Conservation (phyloP, 2,797 vertebrate species). For the Darevskia mixta region DNA sequence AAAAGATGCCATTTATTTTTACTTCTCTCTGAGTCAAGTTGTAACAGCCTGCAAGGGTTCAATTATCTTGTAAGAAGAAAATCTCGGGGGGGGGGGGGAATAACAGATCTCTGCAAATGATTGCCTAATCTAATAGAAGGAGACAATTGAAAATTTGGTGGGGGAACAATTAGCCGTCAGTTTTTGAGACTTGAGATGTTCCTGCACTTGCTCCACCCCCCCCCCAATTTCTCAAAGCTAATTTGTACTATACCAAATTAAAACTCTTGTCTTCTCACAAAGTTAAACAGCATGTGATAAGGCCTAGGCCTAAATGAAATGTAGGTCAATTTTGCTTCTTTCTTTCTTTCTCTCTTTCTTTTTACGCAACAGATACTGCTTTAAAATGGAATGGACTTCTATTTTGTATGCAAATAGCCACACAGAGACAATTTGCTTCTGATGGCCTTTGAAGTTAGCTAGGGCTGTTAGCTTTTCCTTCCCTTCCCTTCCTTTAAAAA, state of each 20-base stretch:
- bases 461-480: constrained; percentile 20
- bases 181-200: constrained; percentile 27
- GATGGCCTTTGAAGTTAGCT: constrained; percentile 47
- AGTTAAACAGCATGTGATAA: constrained; percentile 43
- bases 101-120: constrained; percentile 49
- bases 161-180: constrained; percentile 37
- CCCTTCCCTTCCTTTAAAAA: not conserved
- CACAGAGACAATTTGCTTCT: constrained; percentile 42
- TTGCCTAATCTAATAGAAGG: constrained; percentile 49
- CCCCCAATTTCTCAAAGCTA: constrained; percentile 41
- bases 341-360: not conserved
- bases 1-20: constrained; percentile 66
- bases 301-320: constrained; percentile 54
- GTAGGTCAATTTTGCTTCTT: constrained; percentile 56
- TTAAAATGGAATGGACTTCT: constrained; percentile 35
- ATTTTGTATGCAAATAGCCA: constrained; percentile 58
- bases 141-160: constrained; percentile 29
- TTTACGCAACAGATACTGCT: constrained; percentile 33
- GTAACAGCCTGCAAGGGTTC: constrained; percentile 61
- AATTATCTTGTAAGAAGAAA: constrained; percentile 65
- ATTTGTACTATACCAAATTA: constrained; percentile 36
- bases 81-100: constrained; percentile 36
- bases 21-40: constrained; percentile 62
- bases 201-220: not conserved
- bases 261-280: constrained; percentile 34